phyloP scores from a whole-genome alignment of 1,140 invertebrate species.

The Anastatus disparis region DNA sequence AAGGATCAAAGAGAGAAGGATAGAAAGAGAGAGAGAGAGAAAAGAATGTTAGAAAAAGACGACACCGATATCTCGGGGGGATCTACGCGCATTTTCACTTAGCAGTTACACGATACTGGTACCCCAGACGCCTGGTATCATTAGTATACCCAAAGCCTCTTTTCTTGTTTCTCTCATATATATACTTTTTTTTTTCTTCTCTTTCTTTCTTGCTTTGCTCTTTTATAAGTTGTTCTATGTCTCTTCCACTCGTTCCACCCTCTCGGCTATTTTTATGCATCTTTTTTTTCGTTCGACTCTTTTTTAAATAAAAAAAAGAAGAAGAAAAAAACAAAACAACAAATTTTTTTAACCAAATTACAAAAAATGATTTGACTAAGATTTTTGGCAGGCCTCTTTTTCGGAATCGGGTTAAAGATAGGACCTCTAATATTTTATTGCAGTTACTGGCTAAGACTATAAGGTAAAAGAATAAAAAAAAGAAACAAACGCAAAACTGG shows the following conservation, averaged over 20 bases:
- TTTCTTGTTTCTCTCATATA: slow-evolving; percentile 45
- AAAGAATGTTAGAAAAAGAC: slow-evolving; percentile 39
- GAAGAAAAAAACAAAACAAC: too few relatives aligned
- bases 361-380: slow-evolving; percentile 7
- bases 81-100: slow-evolving; percentile 66
- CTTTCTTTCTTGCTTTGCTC: slow-evolving; percentile 16
- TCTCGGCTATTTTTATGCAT: slow-evolving; percentile 32
- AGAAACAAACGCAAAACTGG: slow-evolving; percentile 13
- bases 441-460: too few relatives aligned
- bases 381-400: too few relatives aligned
- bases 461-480: not conserved
- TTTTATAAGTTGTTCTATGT: slow-evolving; percentile 26
- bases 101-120: slow-evolving; percentile 63
- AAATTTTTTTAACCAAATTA: slow-evolving; percentile 32
- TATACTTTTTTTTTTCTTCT: slow-evolving; percentile 30
- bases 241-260: slow-evolving; percentile 21
- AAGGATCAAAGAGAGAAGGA: not conserved
- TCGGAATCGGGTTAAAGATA: slow-evolving; percentile 1
- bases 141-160: slow-evolving; percentile 59
- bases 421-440: slow-evolving; percentile 20
- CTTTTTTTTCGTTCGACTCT: slow-evolving; percentile 20
- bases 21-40: slow-evolving; percentile 16
- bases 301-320: too few relatives aligned
- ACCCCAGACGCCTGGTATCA: slow-evolving; percentile 55
- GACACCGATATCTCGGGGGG: slow-evolving; percentile 51